Percentiles rank a stretch among this genome's conserved stretches.
phyloP scores from a whole-genome alignment of 2,797 vertebrate genomes.

The Crocidura indochinensis region DNA sequence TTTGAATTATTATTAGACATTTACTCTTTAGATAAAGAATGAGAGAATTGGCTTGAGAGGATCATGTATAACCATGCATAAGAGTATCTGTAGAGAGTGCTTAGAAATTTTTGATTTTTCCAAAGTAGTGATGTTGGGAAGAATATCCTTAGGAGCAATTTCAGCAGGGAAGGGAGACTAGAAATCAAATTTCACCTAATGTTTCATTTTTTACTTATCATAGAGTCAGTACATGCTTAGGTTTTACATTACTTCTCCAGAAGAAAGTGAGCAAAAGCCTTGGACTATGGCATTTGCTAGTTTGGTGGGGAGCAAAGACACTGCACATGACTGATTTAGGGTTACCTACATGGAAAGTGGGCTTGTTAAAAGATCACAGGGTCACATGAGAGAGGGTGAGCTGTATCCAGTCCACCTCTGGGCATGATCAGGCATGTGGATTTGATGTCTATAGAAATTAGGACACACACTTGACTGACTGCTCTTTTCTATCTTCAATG shows the following conservation, averaged over 20 bases:
- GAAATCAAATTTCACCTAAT: background rate
- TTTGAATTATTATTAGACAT: background rate
- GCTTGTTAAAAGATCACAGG: background rate
- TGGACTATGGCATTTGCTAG: background rate
- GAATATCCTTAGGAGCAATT: background rate
- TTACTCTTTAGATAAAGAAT: background rate
- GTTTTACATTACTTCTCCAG: background rate
- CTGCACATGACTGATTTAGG: background rate
- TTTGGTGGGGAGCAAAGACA: background rate
- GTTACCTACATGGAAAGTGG: background rate
- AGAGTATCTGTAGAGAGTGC: background rate
- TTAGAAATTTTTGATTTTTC: background rate
- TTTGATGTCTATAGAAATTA: background rate
- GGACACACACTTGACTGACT: no score
- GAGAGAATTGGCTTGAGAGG: background rate
- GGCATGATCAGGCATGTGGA: background rate
- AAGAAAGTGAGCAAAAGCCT: background rate
- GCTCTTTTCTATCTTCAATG: no score
- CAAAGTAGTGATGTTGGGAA: background rate
- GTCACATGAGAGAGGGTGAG: background rate
- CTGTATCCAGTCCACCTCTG: rapidly evolving
- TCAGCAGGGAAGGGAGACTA: background rate
- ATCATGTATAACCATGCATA: background rate
- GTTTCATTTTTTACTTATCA: background rate
- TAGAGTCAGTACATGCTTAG: background rate